phyloP scores from a whole-genome alignment of 2,113 vertebrate species.

The Morone saxatilis region DNA sequence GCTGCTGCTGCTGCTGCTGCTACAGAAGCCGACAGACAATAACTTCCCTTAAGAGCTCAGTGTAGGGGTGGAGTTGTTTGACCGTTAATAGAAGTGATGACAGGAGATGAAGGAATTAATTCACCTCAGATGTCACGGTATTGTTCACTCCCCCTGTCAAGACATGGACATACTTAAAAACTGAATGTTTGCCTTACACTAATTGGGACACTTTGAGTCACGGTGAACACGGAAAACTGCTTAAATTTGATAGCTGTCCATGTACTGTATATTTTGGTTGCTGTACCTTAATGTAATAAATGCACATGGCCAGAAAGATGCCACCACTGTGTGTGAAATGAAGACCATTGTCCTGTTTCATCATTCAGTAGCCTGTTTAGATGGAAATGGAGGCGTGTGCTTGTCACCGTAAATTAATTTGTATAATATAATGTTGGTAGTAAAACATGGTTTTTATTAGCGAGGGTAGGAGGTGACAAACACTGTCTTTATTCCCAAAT shows the following conservation, averaged over 20 bases:
- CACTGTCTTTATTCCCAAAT: neutral
- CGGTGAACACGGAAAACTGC: no score
- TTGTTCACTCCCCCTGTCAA: no score
- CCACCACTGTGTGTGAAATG: neutral
- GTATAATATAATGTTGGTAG: neutral
- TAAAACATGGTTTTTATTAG: neutral
- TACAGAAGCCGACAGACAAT: constrained; percentile 7
- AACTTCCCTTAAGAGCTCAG: constrained; percentile 23
- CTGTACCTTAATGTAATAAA: neutral
- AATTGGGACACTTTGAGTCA: neutral
- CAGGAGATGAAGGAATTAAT: neutral
- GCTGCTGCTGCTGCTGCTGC: constrained; percentile 4
- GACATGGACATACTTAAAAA: no score
- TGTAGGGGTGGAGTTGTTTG: neutral
- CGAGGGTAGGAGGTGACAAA: neutral
- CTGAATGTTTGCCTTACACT: neutral
- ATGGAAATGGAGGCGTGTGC: neutral
- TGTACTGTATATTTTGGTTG: neutral
- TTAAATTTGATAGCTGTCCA: neutral
- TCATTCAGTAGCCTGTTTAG: no score
- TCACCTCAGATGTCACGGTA: neutral
- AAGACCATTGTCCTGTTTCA: neutral
- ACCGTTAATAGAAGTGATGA: neutral
- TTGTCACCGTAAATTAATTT: neutral
- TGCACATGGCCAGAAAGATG: neutral